phyloP scores from a whole-genome alignment of 2,797 vertebrate species.

The Periparus ater region DNA sequence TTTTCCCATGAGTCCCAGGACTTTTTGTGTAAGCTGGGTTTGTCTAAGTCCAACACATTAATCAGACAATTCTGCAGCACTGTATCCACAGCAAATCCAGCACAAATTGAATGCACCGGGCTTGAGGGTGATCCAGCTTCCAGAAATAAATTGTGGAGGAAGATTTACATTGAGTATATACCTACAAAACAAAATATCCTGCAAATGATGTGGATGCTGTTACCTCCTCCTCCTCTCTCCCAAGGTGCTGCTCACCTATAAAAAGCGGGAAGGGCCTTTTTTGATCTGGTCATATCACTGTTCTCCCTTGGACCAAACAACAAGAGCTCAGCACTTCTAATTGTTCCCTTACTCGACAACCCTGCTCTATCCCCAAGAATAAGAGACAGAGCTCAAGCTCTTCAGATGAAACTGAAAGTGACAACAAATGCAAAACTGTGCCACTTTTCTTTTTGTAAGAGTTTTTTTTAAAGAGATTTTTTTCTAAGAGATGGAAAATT shows the following conservation, averaged over 20 bases:
- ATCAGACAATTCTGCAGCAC: not conserved
- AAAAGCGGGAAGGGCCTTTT: not conserved
- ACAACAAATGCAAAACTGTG: not conserved
- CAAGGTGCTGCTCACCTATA: not conserved
- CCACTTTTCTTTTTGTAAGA: too few relatives aligned
- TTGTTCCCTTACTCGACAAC: not conserved
- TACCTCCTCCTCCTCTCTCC: not conserved
- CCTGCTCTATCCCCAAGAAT: not conserved
- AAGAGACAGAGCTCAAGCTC: not conserved
- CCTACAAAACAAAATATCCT: not conserved
- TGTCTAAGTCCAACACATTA: not conserved
- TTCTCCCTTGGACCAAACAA: not conserved
- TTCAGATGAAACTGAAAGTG: not conserved
- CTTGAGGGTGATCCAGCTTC: not conserved
- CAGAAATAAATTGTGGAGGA: not conserved
- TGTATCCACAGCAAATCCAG: not conserved
- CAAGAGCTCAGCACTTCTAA: not conserved
- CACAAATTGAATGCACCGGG: not conserved
- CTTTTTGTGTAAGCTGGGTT: not conserved
- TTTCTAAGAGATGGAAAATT: not conserved
- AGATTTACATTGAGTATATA: not conserved
- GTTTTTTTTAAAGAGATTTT: not conserved
- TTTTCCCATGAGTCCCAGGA: not conserved
- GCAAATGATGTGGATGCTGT: not conserved
- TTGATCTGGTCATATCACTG: not conserved